A percentile compares a stretch with the other conserved stretches of the same genome.
Conservation (phyloP, 2,113 vertebrate species). For the Macaca fascicularis region DNA sequence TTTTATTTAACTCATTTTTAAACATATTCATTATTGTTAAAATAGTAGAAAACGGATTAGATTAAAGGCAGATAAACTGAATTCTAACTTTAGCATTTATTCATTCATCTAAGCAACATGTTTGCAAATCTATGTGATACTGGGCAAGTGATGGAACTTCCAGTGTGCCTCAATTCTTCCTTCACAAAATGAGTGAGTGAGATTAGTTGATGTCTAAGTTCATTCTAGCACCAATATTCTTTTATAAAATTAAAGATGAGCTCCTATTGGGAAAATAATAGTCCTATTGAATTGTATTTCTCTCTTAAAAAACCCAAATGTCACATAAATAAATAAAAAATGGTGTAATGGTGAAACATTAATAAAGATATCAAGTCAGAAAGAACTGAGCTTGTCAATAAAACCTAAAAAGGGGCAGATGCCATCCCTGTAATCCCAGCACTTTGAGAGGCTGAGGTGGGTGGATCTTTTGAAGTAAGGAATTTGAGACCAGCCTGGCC, state of each 20-base stretch:
- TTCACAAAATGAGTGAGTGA: background rate
- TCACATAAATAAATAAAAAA: background rate
- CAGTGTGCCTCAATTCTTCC: background rate
- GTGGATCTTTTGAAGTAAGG: too few relatives aligned
- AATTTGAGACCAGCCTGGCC: too few relatives aligned
- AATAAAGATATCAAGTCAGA: background rate
- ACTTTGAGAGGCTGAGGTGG: too few relatives aligned
- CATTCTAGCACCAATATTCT: background rate
- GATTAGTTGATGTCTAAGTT: background rate
- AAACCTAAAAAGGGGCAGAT: background rate
- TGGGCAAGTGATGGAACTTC: background rate
- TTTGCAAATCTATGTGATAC: background rate
- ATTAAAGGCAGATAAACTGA: background rate
- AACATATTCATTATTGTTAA: background rate
- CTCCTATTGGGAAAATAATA: background rate
- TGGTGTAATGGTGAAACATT: background rate
- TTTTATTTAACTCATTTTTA: background rate
- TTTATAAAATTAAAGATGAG: slow-evolving; percentile 9
- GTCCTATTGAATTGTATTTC: background rate
- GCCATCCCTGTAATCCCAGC: too few relatives aligned
- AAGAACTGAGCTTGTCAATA: background rate
- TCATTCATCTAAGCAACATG: background rate
- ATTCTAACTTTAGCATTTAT: slow-evolving; percentile 8
- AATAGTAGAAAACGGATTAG: background rate
- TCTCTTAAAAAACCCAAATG: background rate